Percentiles rank a stretch among this genome's conserved stretches.
phyloP scores from a whole-genome alignment of 1,140 invertebrate species.

The Ceratitis capitata region DNA sequence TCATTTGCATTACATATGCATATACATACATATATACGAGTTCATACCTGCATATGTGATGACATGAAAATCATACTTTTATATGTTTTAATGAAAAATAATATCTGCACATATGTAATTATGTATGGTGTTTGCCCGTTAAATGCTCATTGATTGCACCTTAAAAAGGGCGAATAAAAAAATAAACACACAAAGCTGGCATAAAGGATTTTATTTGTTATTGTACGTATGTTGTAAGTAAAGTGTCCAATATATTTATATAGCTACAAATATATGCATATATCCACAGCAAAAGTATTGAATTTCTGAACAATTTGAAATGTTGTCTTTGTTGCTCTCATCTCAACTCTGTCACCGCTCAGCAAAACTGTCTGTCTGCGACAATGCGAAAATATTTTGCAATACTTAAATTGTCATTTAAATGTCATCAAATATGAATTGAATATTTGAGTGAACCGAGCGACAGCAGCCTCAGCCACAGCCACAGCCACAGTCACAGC shows the following conservation, averaged over 20 bases:
- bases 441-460: conserved; percentile 29
- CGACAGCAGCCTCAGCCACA: not conserved
- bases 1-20: not conserved
- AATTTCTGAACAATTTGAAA: not conserved
- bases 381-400: conserved; percentile 36
- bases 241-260: too few relatives aligned
- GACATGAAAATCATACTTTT: not conserved
- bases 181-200: not conserved
- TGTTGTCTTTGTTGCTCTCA: not conserved
- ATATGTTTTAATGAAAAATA: not conserved
- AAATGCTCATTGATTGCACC: conserved; percentile 10
- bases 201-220: not conserved
- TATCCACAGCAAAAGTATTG: not conserved
- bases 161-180: not conserved
- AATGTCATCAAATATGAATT: conserved; percentile 38
- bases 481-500: not conserved
- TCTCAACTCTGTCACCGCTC: not conserved
- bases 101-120: too few relatives aligned
- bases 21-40: not conserved
- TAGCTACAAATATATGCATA: not conserved
- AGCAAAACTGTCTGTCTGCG: conserved; percentile 4
- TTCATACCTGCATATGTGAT: not conserved
- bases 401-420: conserved; percentile 37
- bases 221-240: too few relatives aligned
- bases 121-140: not conserved